Base-by-base conservation (phyloP, 2,113 vertebrate species). In the Ptilorrhoa leucosticta region DNA sequence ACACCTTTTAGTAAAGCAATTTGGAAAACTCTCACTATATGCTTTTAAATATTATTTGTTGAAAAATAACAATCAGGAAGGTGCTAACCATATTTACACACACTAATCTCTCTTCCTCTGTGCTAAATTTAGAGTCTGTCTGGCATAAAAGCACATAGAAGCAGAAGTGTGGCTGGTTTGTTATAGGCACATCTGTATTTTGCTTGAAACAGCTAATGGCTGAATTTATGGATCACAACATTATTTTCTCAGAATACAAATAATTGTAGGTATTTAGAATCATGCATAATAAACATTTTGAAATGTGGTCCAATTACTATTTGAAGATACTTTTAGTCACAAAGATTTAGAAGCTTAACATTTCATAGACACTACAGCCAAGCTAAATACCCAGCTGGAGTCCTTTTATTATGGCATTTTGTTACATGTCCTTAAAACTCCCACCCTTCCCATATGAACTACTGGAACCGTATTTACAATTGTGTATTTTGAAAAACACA, bases 321-420 rank as follows among this genome's bases (percentile, higher is more conserved):
- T 73, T 47, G 45, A 45, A 82, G 65, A 50, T 27, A 13, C 31
- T 51, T 90, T 87, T 60, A 83, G 51, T 53, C 53, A 90, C 57
- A 81, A 87, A 88, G 66, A 81, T 60, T 75, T 27, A 71, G 56
- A 73, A 86, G 51, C 37, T 56, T 83, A 94, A 51, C 45, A 75
- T 88, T 83, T 90, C 47, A 47, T 17, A 90, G 54, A 85, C 53
- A 47, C 35, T 63, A 50, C 45, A 90, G 50, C 54, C 68, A 90
- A 86, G 75, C 30, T 70, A 83, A 91, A 88, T 31, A 76, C 42
- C 30, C 69, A 88, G 39, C 47, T 60, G 28, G 70, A 88, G 39
- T 72, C 26, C 56, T 86, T 90, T 93, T 81, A 73, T 78, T 86
- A 80, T 19, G 42, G 33, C 50, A 73, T 96, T 94, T 94, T 93